These are phyloP conservation scores for Cynoglossus semilaevis DNA, from an alignment of 2,113 vertebrate genomes.

Conservation along the genomic window DNA sequence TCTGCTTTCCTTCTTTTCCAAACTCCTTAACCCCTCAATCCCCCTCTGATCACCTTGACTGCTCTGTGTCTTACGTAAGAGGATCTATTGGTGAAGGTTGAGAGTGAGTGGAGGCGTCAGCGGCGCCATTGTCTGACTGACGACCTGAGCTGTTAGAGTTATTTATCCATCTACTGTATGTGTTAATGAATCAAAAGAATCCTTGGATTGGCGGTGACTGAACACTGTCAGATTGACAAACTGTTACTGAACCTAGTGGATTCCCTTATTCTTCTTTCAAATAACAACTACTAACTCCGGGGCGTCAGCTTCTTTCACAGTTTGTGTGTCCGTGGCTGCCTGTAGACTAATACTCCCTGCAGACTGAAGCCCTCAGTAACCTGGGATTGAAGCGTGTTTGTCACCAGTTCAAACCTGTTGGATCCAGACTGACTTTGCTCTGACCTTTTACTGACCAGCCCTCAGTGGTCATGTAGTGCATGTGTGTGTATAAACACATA, in stretches of 20 bases:
- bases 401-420: constrained; percentile 7
- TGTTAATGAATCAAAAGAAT: too few relatives aligned
- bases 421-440: too few relatives aligned
- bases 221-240: too few relatives aligned
- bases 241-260: not conserved
- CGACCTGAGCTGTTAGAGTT: too few relatives aligned
- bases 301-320: constrained; percentile 7
- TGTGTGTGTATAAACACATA: too few relatives aligned
- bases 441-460: too few relatives aligned
- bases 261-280: not conserved
- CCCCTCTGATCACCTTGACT: not conserved
- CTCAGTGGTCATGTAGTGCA: too few relatives aligned
- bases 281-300: not conserved
- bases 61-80: constrained; percentile 49
- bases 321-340: not conserved
- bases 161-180: too few relatives aligned
- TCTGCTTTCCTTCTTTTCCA: constrained; percentile 17
- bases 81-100: constrained; percentile 57
- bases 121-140: not conserved
- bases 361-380: constrained; percentile 12
- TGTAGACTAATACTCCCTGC: constrained; percentile 13
- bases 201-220: too few relatives aligned
- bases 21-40: constrained; percentile 40
- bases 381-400: constrained; percentile 16
- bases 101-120: constrained; percentile 7